Percentiles rank a stretch among this genome's conserved stretches.
Evolutionary conservation across 2,797 vertebrate species (phyloP).

Genomic region (Urophycis tenuis): DNA sequence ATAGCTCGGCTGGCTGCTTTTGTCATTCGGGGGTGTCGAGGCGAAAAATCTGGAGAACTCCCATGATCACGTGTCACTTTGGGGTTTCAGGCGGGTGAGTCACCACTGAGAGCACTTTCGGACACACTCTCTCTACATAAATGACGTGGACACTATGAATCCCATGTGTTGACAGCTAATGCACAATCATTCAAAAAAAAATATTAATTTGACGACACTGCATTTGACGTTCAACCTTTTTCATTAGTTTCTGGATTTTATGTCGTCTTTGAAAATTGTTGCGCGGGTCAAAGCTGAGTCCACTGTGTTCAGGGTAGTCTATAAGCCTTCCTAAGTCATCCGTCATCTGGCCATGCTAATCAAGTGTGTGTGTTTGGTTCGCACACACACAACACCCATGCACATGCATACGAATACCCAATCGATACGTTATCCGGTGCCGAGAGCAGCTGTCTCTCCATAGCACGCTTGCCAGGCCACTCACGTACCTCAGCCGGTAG

Average conservation of each 20-base stretch:
- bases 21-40: neutral
- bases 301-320: conserved; percentile 25
- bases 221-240: neutral
- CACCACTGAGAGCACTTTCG: neutral
- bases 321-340: conserved; percentile 22
- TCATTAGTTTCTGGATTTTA: neutral
- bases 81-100: neutral
- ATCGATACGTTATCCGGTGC: neutral
- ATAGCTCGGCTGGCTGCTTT: neutral
- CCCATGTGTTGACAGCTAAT: neutral
- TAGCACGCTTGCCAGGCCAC: no score
- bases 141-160: neutral
- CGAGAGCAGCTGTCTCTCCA: neutral
- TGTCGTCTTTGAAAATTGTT: neutral
- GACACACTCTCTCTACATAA: neutral
- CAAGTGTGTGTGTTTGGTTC: conserved; percentile 34
- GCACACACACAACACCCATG: conserved; percentile 17
- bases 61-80: neutral
- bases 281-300: conserved; percentile 9
- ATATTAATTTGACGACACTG: neutral
- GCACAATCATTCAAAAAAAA: neutral
- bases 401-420: neutral
- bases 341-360: conserved; percentile 33
- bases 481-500: neutral
- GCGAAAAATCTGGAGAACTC: neutral